phyloP scores from a whole-genome alignment of 2,888 invertebrate species.

The Tipula helvola region DNA sequence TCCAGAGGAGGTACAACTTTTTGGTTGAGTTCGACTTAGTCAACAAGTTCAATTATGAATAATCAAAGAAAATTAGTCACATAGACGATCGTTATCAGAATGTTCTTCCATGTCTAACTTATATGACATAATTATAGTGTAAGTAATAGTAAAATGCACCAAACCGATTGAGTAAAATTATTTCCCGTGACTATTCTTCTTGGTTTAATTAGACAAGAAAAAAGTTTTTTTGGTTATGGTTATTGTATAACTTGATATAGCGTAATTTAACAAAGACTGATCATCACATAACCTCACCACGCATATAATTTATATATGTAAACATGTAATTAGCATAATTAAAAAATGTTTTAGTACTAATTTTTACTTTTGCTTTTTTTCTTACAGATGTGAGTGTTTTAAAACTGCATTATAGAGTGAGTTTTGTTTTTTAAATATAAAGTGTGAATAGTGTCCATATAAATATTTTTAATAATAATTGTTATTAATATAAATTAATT shows the following conservation, averaged over 20 bases:
- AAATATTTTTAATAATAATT: not conserved
- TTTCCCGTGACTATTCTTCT: not conserved
- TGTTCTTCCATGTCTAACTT: not conserved
- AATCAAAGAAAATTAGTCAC: not conserved
- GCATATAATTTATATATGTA: not conserved
- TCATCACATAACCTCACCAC: not conserved
- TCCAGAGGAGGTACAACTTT: too few species aligned
- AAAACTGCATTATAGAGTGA: not conserved
- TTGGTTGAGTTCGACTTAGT: too few species aligned
- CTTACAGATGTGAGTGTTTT: not conserved
- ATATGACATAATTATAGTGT: not conserved
- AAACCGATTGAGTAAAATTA: not conserved
- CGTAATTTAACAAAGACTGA: not conserved
- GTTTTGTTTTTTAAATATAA: not conserved
- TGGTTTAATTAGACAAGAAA: not conserved
- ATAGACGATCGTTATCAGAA: not conserved
- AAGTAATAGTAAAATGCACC: not conserved
- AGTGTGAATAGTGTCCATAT: not conserved
- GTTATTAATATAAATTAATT: not conserved
- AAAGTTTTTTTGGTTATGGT: not conserved
- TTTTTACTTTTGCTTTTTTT: not conserved
- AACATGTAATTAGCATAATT: not conserved
- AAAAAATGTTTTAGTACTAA: not conserved
- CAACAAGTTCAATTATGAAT: not conserved
- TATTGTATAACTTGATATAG: not conserved